phyloP scores from a whole-genome alignment of 1,140 invertebrate species.

The Drosophila tani region DNA sequence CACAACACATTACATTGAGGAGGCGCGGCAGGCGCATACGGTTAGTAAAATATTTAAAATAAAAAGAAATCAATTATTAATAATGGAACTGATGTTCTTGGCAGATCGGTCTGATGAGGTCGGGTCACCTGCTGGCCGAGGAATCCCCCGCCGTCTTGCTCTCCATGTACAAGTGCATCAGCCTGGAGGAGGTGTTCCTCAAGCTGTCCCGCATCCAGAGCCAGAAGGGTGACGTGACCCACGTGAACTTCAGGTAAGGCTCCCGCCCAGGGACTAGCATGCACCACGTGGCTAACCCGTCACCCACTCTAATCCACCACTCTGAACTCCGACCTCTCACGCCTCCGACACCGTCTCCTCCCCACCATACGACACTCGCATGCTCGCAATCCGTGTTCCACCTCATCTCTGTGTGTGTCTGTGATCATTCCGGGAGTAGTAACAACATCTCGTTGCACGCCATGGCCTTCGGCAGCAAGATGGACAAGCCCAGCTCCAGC shows the following conservation, averaged over 20 bases:
- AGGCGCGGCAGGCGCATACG: conserved; percentile 94
- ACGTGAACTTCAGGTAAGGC: conserved; percentile 84
- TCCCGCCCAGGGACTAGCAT: conserved; percentile 34
- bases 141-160: conserved; percentile 94
- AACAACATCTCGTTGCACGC: conserved; percentile 92
- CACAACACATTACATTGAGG: conserved; percentile 97
- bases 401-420: conserved; percentile 47
- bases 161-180: conserved; percentile 92
- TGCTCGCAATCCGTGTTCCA: conserved; percentile 73
- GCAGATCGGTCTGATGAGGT: conserved; percentile 97
- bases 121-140: conserved; percentile 95
- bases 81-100: neutral
- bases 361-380: conserved; percentile 59
- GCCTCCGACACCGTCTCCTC: conserved; percentile 27
- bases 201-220: conserved; percentile 91
- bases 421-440: conserved; percentile 80
- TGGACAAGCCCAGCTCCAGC: conserved; percentile 92
- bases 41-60: conserved; percentile 86
- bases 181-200: conserved; percentile 97
- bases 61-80: too few relatives aligned
- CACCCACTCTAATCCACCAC: conserved; percentile 40
- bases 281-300: conserved; percentile 53
- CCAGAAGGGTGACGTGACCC: conserved; percentile 81
- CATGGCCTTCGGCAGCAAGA: conserved; percentile 91
- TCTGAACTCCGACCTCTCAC: conserved; percentile 28